Base-by-base conservation (phyloP, 64 coral and sea anemone species). In the Montipora capricornis region DNA sequence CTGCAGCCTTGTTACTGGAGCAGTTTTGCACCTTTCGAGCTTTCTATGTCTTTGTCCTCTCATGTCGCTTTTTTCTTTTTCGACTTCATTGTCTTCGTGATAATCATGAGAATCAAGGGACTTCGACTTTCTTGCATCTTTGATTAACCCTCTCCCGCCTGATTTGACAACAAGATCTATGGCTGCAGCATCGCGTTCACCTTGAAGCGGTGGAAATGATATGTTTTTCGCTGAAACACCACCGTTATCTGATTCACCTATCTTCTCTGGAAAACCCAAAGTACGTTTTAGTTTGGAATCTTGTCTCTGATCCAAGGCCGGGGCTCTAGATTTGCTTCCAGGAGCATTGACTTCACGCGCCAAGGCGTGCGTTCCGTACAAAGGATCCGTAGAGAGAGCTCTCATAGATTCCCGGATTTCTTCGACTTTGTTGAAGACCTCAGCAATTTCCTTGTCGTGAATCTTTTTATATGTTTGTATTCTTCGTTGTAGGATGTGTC, bases 21-120 rank as follows among this genome's bases (percentile, higher is more conserved):
- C 84, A 44, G 94, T 95, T 88, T 92, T 92, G 16, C 83, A 95
- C 52, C 94, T 87, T 91, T 92, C 90, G 20, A 95, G 89, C 53
- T 92, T 92, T 80, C 89, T 92, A 66, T 95, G 94, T 47, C 16
- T 68, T 8, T 57, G 29, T 14, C 52, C 19, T 37, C 49, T 45
- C 82, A 62, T 49, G 16, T 86, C 47, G 46, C 16, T 70, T 47
- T 45, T 46, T 73, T 86, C 62, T 20, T 48, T 78, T 14, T 37
- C 76, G 49, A n/a, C 19, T 13, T 16, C 14, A 50, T 19, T 16
- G 47, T 29, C 17, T 9, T 49, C 50, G 5, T 81, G 20, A 81
- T 62, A 17, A 12, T 49, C 29, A n/a, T 59, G 17, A 70, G 82
- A 86, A 57, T 57, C 53, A 6, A 46, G 9, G 16, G 46, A 8